Base-by-base conservation (phyloP, 1,140 invertebrate species). In the Penaeus chinensis region DNA sequence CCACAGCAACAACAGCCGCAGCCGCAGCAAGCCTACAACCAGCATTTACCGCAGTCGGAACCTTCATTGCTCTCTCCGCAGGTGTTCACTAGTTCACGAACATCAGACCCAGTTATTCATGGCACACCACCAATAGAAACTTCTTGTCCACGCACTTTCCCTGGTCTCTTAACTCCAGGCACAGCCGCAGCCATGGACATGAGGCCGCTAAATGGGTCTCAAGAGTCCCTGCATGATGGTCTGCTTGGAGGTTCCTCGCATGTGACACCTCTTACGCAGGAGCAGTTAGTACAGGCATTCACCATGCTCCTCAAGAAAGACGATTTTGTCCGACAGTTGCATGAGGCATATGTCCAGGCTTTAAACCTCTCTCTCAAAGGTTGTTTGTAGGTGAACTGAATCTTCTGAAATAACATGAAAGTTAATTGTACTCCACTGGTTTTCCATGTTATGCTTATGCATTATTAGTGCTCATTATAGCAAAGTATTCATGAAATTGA, bases 271-370 rank as follows among this genome's bases (percentile, higher is more conserved):
- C 74, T 90, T 18, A 90, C 84, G 16, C 89, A 90, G 71, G 88
- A 88, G 76, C 89, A 90, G 82, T 82, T 90, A 71, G 89, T 90
- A 24, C 79, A 89, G 84, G 89, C 89, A 27, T 86, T 90, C 62
- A 88, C 86, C 11, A 60, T 89, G 19, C 84, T 89, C 22, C 87
- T 90, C 37, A 90, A 88, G 74, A 90, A 90, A 80, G 86, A 90
- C 63, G 89, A 90, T 37, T 90, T 90, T 89, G 89, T 90, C 54
- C 66, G 85, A 79, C 89, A 90, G 60, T 79, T 90, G 16, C 88
- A 90, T 42, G 86, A 90, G 69, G 89, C 89, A 22, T 90, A 90
- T 65, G 89, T 87, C 32, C 86, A 87, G 60, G 86, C 86, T 27
- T 42, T 87, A 83, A 87, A 87, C 62, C 80, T 76, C 32, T 87